Evolutionary conservation across 1,140 invertebrate genomes (phyloP).

Genomic region (Solen grandis): DNA sequence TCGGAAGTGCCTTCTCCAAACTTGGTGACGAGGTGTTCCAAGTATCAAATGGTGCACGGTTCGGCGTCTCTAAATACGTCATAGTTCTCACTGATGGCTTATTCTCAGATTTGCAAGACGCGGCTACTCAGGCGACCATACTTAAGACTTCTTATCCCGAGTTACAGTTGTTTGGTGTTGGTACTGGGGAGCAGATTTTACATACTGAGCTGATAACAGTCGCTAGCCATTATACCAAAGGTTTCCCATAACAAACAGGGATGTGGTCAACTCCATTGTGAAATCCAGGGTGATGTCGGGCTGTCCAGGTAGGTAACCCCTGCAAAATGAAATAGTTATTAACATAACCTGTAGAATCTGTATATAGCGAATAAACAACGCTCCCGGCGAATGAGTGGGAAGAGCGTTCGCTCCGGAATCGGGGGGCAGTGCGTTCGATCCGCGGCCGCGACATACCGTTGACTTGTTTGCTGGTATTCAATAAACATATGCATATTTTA

Average conservation of each 20-base stretch:
- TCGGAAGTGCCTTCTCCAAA: neutral
- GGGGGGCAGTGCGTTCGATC: too few species aligned
- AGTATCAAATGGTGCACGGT: neutral
- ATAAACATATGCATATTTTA: too few species aligned
- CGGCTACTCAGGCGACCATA: neutral
- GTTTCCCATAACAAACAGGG: neutral
- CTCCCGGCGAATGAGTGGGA: too few species aligned
- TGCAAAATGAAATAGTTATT: too few species aligned
- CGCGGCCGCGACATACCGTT: too few species aligned
- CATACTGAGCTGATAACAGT: constrained; percentile 3
- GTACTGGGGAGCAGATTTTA: neutral
- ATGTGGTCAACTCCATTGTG: constrained; percentile 1
- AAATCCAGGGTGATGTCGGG: neutral
- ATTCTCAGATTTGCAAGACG: too few species aligned
- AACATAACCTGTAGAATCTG: too few species aligned
- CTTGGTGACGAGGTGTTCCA: neutral
- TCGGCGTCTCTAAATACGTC: neutral
- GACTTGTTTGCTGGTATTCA: too few species aligned
- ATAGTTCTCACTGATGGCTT: neutral
- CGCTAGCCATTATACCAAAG: constrained; percentile 1
- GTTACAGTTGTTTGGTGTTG: neutral
- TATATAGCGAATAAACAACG: too few species aligned
- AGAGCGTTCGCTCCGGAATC: too few species aligned
- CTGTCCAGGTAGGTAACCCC: constrained; percentile 1
- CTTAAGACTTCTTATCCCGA: neutral